These are phyloP conservation scores for Paramisgurnus dabryanus DNA, from an alignment of 2,113 vertebrate species.

Conservation along the genomic window DNA sequence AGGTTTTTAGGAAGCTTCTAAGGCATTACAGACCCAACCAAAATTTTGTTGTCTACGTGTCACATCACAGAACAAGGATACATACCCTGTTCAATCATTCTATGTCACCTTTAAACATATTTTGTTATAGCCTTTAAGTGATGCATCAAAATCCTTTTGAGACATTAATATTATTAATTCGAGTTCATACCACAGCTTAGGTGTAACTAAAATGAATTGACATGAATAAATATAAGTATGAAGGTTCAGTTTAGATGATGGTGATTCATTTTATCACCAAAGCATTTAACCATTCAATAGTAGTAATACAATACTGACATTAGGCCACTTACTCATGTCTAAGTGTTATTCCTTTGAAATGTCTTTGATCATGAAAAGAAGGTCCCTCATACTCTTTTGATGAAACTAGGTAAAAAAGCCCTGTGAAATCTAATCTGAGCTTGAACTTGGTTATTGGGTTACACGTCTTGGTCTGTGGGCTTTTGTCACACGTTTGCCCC, in stretches of 20 bases:
- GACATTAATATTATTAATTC: no score
- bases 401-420: constrained; percentile 17
- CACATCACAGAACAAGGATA: no score
- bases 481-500: constrained; percentile 31
- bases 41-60: no score
- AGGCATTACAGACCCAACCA: no score
- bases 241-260: constrained; percentile 13
- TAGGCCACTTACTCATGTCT: constrained; percentile 42
- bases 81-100: no score
- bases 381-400: constrained; percentile 35
- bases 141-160: no score
- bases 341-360: constrained; percentile 42
- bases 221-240: neutral
- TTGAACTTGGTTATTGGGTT: constrained; percentile 48
- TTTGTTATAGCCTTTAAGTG: no score
- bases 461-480: constrained; percentile 42
- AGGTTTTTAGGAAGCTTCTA: no score
- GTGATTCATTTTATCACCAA: constrained; percentile 23
- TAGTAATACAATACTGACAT: constrained; percentile 44
- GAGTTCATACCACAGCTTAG: neutral
- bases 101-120: no score
- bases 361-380: constrained; percentile 47
- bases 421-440: constrained; percentile 34
- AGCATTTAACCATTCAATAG: constrained; percentile 22
- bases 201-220: neutral